These are phyloP conservation scores for Lonchura striata DNA, from an alignment of 2,113 vertebrate species.

Conservation along the genomic window DNA sequence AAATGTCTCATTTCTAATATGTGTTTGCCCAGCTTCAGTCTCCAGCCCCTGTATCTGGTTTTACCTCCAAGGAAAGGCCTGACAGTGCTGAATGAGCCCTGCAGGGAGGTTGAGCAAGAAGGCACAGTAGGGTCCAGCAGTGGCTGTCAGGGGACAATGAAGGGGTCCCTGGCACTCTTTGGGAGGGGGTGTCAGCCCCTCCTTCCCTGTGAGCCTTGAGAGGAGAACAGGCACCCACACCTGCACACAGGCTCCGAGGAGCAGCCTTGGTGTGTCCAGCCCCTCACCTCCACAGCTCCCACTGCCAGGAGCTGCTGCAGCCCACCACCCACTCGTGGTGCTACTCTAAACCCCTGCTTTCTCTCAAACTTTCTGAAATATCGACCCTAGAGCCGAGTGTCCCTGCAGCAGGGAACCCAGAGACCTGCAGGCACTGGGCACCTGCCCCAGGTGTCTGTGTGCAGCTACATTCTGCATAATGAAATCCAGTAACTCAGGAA, in stretches of 20 bases:
- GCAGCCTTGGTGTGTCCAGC: accelerated
- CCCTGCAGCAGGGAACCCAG: not conserved
- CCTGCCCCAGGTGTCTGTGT: not conserved
- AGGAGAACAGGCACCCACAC: not conserved
- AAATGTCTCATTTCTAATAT: not conserved
- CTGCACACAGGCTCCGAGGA: not conserved
- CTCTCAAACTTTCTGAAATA: not conserved
- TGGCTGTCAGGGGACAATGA: accelerated
- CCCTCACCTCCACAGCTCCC: accelerated
- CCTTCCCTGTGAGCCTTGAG: not conserved
- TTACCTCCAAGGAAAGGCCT: not conserved
- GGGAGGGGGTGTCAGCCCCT: too few species aligned
- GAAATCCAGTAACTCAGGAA: not conserved
- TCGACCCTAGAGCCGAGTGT: accelerated
- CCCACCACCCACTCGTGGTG: accelerated
- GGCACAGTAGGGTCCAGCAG: not conserved
- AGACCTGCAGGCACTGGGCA: not conserved
- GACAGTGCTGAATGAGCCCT: not conserved
- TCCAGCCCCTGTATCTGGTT: not conserved
- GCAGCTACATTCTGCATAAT: not conserved
- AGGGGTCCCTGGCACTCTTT: accelerated
- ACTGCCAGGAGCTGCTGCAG: not conserved
- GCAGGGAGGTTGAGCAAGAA: not conserved
- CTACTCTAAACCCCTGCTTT: not conserved
- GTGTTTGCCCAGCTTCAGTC: not conserved